phyloP scores from a whole-genome alignment of 2,888 invertebrate genomes.

The Pharmacophagus antenor region DNA sequence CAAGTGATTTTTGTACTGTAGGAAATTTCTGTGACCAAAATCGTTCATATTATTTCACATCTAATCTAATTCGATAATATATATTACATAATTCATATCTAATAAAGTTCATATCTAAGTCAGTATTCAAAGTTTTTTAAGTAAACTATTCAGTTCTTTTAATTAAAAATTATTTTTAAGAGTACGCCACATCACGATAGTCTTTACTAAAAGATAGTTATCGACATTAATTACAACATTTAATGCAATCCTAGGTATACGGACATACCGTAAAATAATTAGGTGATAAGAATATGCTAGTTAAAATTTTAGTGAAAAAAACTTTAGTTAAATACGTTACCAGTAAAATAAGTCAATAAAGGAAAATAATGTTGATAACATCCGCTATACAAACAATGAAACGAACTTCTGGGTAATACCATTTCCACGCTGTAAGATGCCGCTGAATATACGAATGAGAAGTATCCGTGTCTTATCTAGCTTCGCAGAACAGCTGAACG shows the following conservation, averaged over 20 bases:
- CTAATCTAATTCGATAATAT: no score
- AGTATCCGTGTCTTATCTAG: conserved; percentile 42
- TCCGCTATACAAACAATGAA: conserved; percentile 36
- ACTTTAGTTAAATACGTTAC: neutral
- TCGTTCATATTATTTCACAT: neutral
- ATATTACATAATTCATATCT: no score
- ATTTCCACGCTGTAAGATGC: conserved; percentile 44
- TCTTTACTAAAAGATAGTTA: neutral
- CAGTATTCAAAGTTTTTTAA: no score
- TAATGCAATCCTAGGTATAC: no score
- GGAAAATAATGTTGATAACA: neutral
- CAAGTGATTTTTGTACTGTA: neutral
- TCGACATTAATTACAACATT: no score
- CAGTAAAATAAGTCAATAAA: neutral
- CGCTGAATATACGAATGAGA: conserved; percentile 32
- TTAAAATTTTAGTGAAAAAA: no score
- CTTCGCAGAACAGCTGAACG: conserved; percentile 24
- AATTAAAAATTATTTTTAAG: neutral
- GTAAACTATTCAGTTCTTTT: no score
- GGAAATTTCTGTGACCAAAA: neutral
- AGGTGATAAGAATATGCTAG: no score
- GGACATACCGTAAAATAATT: neutral
- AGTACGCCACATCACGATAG: no score
- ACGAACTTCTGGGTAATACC: conserved; percentile 39
- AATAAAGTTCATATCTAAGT: no score